Evolutionary conservation across 2,888 invertebrate species (phyloP).

Genomic region (Macrophya alboannulata): DNA sequence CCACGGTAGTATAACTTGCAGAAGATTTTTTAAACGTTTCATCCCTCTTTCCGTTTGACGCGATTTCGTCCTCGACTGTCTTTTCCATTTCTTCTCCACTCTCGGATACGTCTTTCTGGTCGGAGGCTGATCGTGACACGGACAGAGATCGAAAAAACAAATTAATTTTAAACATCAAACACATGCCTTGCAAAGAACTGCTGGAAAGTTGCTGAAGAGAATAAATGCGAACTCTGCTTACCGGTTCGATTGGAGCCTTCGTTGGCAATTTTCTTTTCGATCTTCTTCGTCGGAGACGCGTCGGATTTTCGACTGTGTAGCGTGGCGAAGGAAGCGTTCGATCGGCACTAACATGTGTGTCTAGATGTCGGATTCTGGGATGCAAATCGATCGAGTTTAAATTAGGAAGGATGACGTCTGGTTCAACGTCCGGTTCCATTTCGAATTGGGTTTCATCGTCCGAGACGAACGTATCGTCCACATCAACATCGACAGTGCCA

Average conservation of each 20-base stretch:
- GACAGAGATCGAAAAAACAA: not conserved
- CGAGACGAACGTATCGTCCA: not conserved
- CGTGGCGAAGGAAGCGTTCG: conserved; percentile 1
- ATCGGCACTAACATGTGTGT: not conserved
- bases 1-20: conserved; percentile 20
- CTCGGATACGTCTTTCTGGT: not conserved
- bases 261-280: not conserved
- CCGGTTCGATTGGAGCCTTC: conserved; percentile 31
- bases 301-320: not conserved
- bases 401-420: conserved; percentile 38
- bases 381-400: not conserved
- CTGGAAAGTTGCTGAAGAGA: not conserved
- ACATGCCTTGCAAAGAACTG: not conserved
- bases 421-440: not conserved
- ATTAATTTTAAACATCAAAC: not conserved
- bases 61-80: not conserved
- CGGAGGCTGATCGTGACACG: not conserved
- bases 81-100: not conserved
- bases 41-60: conserved; percentile 37
- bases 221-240: not conserved
- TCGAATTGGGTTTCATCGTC: not conserved
- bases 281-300: not conserved
- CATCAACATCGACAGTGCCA: not conserved
- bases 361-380: not conserved
- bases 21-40: conserved; percentile 8